A percentile compares a stretch with the other conserved stretches of the same genome.
Evolutionary conservation across 2,113 vertebrate genomes (phyloP).

Genomic region (Chaetura pelagica): DNA sequence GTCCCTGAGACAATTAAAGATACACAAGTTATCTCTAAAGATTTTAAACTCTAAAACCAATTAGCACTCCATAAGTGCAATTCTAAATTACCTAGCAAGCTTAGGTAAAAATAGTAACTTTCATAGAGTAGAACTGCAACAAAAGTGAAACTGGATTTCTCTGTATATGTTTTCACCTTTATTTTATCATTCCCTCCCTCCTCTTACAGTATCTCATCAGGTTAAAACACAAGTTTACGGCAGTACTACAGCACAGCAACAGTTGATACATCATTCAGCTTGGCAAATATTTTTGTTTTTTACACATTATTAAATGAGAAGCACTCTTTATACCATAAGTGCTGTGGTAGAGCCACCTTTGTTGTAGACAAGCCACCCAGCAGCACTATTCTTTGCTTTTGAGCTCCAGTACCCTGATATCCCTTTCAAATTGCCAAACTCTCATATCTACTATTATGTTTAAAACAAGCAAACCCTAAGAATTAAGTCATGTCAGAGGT

Average conservation of each 20-base stretch:
- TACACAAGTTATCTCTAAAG: not conserved
- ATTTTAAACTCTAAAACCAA: conserved; percentile 2
- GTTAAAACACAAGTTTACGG: not conserved
- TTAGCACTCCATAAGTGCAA: not conserved
- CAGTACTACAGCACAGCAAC: not conserved
- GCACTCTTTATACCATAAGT: not conserved
- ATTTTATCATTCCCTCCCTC: not conserved
- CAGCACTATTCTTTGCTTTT: not conserved
- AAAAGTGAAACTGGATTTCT: not conserved
- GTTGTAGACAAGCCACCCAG: not conserved
- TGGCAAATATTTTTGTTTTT: conserved; percentile 35
- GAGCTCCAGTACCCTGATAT: not conserved
- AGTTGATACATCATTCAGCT: not conserved
- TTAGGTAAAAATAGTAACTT: not conserved
- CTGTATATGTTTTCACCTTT: not conserved
- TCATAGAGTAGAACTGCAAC: not conserved
- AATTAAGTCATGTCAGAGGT: not conserved
- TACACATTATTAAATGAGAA: not conserved
- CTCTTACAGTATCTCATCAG: not conserved
- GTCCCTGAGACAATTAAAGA: not conserved
- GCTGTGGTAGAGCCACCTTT: not conserved
- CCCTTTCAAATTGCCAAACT: not conserved
- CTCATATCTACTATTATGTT: not conserved
- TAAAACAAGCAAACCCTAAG: not conserved
- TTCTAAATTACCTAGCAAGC: not conserved